phyloP scores from a whole-genome alignment of 2,113 vertebrate genomes.

The Dicrurus megarhynchus region DNA sequence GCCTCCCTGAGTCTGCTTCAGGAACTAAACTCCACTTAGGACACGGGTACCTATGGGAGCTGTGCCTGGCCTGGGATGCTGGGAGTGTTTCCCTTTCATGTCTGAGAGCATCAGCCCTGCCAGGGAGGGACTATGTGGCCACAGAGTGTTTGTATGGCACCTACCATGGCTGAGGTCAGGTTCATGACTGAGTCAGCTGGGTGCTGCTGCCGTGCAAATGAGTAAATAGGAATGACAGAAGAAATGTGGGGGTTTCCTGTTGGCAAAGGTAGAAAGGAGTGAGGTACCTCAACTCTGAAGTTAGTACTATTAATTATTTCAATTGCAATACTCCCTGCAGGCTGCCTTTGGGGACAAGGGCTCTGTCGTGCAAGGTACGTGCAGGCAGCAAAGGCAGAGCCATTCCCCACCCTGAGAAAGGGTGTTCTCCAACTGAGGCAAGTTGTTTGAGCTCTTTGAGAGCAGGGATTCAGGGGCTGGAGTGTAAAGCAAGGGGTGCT shows the following conservation, averaged over 20 bases:
- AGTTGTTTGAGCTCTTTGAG: neutral
- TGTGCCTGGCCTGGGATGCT: neutral
- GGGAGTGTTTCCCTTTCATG: neutral
- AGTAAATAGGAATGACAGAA: neutral
- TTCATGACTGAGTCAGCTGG: neutral
- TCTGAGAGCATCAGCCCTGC: neutral
- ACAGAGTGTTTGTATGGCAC: neutral
- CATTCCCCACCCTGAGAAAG: neutral
- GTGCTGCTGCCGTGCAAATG: neutral
- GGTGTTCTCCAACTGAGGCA: neutral
- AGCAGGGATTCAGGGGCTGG: neutral
- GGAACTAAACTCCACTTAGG: neutral
- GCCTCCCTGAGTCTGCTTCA: neutral
- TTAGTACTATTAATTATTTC: neutral
- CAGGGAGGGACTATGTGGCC: neutral
- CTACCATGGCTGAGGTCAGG: neutral
- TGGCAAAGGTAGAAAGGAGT: conserved; percentile 24
- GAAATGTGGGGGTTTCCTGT: neutral
- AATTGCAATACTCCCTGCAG: neutral
- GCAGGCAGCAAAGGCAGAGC: neutral
- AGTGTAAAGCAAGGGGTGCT: neutral
- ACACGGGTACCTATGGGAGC: neutral
- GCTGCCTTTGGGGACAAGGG: neutral
- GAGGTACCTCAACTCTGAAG: neutral
- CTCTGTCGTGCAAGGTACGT: neutral